phyloP scores from a whole-genome alignment of 2,797 vertebrate genomes.

The Uromys caudimaculatus region DNA sequence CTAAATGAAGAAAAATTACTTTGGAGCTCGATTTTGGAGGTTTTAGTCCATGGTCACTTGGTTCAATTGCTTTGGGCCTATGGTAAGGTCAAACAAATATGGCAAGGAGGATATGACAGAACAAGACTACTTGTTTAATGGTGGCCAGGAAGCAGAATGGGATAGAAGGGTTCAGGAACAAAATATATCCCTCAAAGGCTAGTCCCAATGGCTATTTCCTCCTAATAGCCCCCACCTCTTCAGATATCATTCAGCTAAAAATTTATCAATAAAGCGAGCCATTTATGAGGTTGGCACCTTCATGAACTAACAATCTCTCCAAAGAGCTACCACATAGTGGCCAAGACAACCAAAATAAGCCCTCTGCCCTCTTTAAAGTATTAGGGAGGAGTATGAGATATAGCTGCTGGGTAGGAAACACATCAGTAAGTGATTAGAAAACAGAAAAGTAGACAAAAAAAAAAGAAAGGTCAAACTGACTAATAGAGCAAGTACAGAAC shows the following conservation, averaged over 20 bases:
- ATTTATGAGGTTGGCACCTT: not conserved
- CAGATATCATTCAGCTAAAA: not conserved
- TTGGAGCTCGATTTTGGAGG: not conserved
- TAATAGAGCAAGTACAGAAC: not conserved
- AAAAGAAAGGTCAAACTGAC: not conserved
- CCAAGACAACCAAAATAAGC: not conserved
- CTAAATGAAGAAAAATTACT: not conserved
- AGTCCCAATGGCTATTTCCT: not conserved
- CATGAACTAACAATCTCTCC: not conserved
- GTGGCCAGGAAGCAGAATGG: too few species aligned
- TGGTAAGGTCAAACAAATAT: not conserved
- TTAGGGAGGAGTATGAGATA: not conserved
- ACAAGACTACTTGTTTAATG: not conserved
- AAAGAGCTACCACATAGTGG: not conserved
- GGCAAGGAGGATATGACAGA: not conserved
- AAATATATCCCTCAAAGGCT: not conserved
- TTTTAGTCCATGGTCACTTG: not conserved
- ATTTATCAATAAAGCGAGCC: not conserved
- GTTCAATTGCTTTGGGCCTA: not conserved
- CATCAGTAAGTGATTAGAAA: conserved; percentile 21
- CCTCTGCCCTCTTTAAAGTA: not conserved
- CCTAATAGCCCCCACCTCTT: not conserved
- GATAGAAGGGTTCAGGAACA: not conserved
- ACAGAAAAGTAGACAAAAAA: not conserved
- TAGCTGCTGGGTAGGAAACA: not conserved